Evolutionary conservation across 2,888 invertebrate species (phyloP).

Genomic region (Synergus umbraculus): DNA sequence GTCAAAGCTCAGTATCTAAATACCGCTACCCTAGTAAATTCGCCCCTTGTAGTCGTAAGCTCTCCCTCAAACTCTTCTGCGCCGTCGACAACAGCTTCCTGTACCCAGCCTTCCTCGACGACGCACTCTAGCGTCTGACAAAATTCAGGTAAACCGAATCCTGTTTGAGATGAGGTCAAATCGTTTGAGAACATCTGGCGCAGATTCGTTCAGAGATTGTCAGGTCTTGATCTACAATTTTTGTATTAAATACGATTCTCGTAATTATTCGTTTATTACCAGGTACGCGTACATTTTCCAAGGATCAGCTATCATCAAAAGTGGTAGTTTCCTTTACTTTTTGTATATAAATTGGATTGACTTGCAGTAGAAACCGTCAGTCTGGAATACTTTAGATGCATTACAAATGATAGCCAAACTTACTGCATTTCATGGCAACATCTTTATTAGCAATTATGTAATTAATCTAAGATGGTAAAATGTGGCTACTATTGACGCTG

Average conservation of each 20-base stretch:
- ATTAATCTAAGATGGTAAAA: not conserved
- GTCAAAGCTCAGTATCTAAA: slow-evolving; percentile 85
- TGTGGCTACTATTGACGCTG: not conserved
- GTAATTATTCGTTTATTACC: slow-evolving; percentile 40
- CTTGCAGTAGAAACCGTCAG: not conserved
- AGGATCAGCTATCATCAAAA: slow-evolving; percentile 9
- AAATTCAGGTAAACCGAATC: slow-evolving; percentile 64
- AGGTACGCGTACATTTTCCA: slow-evolving; percentile 43
- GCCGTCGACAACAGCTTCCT: slow-evolving; percentile 68
- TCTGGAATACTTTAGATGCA: slow-evolving; percentile 4
- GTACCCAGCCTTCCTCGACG: slow-evolving; percentile 65
- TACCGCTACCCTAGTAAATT: slow-evolving; percentile 82
- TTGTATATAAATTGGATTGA: not conserved
- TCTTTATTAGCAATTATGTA: not conserved
- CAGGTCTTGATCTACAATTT: slow-evolving; percentile 41
- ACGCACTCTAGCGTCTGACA: slow-evolving; percentile 73
- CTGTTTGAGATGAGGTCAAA: slow-evolving; percentile 66
- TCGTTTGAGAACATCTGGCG: slow-evolving; percentile 42
- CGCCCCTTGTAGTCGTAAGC: slow-evolving; percentile 84
- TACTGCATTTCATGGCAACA: not conserved
- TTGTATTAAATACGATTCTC: slow-evolving; percentile 41
- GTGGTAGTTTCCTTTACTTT: not conserved
- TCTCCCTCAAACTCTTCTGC: slow-evolving; percentile 73
- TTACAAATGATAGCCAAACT: not conserved
- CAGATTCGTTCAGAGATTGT: slow-evolving; percentile 41